Evolutionary conservation across 2,113 vertebrate genomes (phyloP), one percentile per base, ranked within the genome.

Genomic region (Uria lomvia): DNA sequence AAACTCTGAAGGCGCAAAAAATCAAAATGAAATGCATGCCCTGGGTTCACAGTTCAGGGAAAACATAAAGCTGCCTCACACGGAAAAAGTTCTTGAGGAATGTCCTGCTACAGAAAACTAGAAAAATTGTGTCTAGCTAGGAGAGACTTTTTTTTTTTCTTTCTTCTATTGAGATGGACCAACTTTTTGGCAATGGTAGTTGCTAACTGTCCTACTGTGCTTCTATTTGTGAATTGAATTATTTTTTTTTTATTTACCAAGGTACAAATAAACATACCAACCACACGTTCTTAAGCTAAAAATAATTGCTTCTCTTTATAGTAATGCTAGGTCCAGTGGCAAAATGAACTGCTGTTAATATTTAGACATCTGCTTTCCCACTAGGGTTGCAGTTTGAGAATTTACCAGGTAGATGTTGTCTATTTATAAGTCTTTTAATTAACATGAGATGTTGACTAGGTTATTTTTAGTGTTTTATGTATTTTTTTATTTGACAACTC

Each of bases 141-240:
- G 27, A 50, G 30, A 65, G 8, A 19, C 1, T 0, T 24, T 1
- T 18, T n/a, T 55, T 21, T 1, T 18, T n/a, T 55, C 67, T 82
- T 50, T 58, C 34, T 56, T 32, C 38, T 45, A 3, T n/a, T 65
- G 42, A 76, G 49, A 11, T 68, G 26, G 15, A 40, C 22, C 23
- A 45, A 5, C 15, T 63, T 20, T 52, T 89, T 89, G 52, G 32
- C 47, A 81, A 4, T 10, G 75, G 42, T 5, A 63, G 7, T 8
- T 82, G 14, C 43, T 60, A 71, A 22, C 21, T 66, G 5, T 68
- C 49, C 24, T 52, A 27, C 63, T 62, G 55, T 66, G 38, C 30
- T 85, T 90, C 24, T 60, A 6, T 59, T 82, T 78, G 29, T 86
- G 40, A 76, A 38, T 6, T 24, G 10, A 47, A 21, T 30, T 17